A percentile compares a stretch with the other conserved stretches of the same genome.
Conservation (phyloP, 2,888 invertebrate genomes). For the Liposcelis brunnea region DNA sequence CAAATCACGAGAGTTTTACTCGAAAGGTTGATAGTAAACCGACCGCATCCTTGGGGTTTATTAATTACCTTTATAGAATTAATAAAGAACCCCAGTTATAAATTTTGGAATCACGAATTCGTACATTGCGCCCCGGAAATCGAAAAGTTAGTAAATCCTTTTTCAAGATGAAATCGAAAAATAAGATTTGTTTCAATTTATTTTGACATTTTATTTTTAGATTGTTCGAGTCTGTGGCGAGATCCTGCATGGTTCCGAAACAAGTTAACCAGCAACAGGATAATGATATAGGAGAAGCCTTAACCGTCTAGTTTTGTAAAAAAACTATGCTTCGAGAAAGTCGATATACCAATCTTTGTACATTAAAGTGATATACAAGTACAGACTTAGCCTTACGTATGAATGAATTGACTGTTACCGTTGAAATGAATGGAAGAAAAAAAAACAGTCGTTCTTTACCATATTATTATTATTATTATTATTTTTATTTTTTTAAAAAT, state of each 20-base stretch:
- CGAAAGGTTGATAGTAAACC: conserved; percentile 91
- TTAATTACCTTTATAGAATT: conserved; percentile 97
- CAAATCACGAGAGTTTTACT: conserved; percentile 90
- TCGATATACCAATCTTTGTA: too few relatives aligned
- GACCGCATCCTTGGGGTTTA: conserved; percentile 98
- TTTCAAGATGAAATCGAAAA: conserved; percentile 10
- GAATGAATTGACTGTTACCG: too few relatives aligned
- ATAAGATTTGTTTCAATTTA: conserved; percentile 7
- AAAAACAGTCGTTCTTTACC: too few relatives aligned
- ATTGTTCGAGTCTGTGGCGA: conserved; percentile 88
- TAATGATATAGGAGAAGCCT: conserved; percentile 1
- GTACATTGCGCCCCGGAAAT: conserved; percentile 99
- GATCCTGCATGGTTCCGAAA: conserved; percentile 85
- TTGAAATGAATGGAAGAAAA: too few relatives aligned
- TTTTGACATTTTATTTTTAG: conserved; percentile 31
- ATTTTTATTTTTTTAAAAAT: too few relatives aligned
- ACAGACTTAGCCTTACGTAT: too few relatives aligned
- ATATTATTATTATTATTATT: too few relatives aligned
- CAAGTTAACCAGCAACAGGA: conserved; percentile 24
- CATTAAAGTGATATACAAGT: too few relatives aligned
- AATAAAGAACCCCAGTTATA: conserved; percentile 95
- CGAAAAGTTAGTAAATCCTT: conserved; percentile 65
- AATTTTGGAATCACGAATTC: conserved; percentile 99
- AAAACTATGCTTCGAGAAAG: too few relatives aligned
- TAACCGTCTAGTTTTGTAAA: neutral